Percentiles rank a stretch among this genome's conserved stretches.
These are phyloP conservation scores for Ypsolopha scabrella DNA, from an alignment of 2,888 invertebrate species.

Conservation along the genomic window DNA sequence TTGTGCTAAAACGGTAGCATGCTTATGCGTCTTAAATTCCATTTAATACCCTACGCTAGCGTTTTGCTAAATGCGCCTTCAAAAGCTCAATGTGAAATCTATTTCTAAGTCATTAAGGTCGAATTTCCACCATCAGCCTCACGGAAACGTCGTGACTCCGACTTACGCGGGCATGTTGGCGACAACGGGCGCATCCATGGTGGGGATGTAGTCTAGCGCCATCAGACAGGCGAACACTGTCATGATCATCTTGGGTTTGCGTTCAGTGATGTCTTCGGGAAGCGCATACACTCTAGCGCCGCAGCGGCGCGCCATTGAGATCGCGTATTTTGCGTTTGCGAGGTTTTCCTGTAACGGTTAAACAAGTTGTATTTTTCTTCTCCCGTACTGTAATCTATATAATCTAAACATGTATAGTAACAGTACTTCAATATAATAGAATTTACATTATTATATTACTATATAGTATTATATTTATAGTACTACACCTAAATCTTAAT, in stretches of 20 bases:
- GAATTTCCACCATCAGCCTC: neutral
- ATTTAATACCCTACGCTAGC: neutral
- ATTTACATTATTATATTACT: too few relatives aligned
- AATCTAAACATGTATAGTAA: too few relatives aligned
- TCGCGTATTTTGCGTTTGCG: constrained; percentile 99
- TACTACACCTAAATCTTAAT: too few relatives aligned
- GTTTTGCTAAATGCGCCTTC: neutral
- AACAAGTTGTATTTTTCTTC: too few relatives aligned
- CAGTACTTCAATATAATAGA: too few relatives aligned
- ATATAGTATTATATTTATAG: too few relatives aligned
- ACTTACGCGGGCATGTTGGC: neutral
- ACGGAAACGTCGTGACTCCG: neutral
- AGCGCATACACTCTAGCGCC: constrained; percentile 98
- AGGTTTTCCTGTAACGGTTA: constrained; percentile 80
- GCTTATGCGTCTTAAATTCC: neutral
- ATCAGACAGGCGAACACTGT: constrained; percentile 99
- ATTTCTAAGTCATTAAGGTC: neutral
- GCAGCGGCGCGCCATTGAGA: constrained; percentile 97
- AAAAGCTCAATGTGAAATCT: neutral
- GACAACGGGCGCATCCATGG: constrained; percentile 75
- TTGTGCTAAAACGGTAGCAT: too few relatives aligned
- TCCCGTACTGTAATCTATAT: too few relatives aligned
- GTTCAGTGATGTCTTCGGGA: constrained; percentile 98
- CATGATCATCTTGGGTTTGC: constrained; percentile 99
- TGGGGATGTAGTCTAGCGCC: constrained; percentile 95